Percentiles rank a stretch among this genome's conserved stretches.
phyloP scores from a whole-genome alignment of 2,797 vertebrate genomes.

The Poliocrania exsul region DNA sequence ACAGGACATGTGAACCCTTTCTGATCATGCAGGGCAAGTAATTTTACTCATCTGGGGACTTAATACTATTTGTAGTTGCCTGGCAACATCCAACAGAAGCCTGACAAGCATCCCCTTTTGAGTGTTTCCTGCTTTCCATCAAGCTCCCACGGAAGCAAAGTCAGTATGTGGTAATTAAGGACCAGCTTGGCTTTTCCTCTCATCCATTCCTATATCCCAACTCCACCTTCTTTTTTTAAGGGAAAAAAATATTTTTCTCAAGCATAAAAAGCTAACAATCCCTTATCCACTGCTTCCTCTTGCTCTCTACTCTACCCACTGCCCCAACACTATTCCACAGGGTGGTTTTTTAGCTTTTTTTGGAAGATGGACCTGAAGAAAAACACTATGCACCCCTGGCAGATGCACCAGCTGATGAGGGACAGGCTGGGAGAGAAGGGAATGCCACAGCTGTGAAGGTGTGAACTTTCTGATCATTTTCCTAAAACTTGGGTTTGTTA shows the following conservation, averaged over 20 bases:
- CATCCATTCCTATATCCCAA: neutral
- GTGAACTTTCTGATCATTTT: neutral
- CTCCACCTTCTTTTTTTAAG: neutral
- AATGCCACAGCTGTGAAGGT: fast-evolving
- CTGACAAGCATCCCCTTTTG: neutral
- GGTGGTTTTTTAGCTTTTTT: neutral
- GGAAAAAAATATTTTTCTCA: neutral
- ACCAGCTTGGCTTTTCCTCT: neutral
- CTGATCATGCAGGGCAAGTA: neutral
- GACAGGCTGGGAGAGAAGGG: neutral
- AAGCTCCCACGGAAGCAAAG: neutral
- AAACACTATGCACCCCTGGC: fast-evolving
- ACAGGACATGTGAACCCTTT: neutral
- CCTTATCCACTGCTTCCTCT: neutral
- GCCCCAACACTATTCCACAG: neutral
- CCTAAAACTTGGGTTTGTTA: neutral
- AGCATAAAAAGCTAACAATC: neutral
- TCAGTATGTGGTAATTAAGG: fast-evolving
- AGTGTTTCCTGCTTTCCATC: neutral
- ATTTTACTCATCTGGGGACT: neutral
- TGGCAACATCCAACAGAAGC: neutral
- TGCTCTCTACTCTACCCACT: no score
- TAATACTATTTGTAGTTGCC: neutral
- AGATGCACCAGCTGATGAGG: neutral
- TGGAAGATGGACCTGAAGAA: neutral